Conservation (phyloP, 2,888 invertebrate genomes). For the Spisula subtruncata region DNA sequence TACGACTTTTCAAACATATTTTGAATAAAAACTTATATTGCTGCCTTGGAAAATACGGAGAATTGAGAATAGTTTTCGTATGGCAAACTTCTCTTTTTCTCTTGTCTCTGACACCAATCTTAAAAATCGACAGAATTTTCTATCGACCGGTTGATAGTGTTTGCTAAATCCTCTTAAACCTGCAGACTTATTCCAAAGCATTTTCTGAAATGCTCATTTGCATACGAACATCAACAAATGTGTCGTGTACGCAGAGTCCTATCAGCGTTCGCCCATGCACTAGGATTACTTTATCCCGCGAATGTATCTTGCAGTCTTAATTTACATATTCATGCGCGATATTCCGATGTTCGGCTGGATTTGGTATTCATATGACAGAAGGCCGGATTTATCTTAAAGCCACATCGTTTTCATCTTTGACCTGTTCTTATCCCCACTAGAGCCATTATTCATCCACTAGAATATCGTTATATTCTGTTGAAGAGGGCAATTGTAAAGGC, state of each 20-base stretch:
- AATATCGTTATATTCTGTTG: conserved; percentile 30
- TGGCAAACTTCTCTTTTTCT: not conserved
- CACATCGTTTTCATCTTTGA: conserved; percentile 61
- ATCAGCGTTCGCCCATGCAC: conserved; percentile 32
- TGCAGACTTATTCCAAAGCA: conserved; percentile 26
- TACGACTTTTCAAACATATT: not conserved
- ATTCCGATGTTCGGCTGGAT: conserved; percentile 53
- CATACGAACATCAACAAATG: conserved; percentile 54
- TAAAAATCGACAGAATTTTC: conserved; percentile 27
- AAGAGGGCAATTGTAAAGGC: conserved; percentile 31
- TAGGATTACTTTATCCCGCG: conserved; percentile 60
- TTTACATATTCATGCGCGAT: conserved; percentile 72
- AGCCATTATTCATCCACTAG: conserved; percentile 50
- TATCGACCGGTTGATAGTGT: conserved; percentile 8
- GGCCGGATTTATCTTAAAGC: conserved; percentile 64
- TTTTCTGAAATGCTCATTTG: conserved; percentile 51
- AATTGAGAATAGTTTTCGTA: not conserved
- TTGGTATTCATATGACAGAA: conserved; percentile 71
- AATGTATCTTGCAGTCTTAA: conserved; percentile 58
- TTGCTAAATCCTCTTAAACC: conserved; percentile 36
- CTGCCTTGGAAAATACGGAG: not conserved
- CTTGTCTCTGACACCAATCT: not conserved
- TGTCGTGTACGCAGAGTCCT: conserved; percentile 34
- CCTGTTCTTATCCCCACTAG: conserved; percentile 48
- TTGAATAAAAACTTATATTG: not conserved